phyloP scores from a whole-genome alignment of 2,888 invertebrate genomes.

The Cephus rjabovi region DNA sequence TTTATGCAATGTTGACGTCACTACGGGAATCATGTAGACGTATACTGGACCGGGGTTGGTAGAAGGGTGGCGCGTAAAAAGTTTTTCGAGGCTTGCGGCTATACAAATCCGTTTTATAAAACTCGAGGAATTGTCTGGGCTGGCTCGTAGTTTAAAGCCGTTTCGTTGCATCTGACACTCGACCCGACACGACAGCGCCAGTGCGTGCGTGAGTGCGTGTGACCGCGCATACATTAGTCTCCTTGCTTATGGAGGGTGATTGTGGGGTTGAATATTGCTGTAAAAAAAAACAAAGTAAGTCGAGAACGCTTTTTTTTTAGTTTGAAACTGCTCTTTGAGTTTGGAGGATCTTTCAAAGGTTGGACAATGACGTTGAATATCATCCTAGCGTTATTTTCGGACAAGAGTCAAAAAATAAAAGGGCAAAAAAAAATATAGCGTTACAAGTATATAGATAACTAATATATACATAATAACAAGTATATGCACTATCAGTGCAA shows the following conservation, averaged over 20 bases:
- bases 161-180: conserved; percentile 2
- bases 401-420: not conserved
- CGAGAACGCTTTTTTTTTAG: not conserved
- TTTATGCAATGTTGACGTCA: not conserved
- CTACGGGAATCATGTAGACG: not conserved
- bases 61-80: not conserved
- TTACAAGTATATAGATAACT: not conserved
- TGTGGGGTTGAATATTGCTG: not conserved
- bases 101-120: not conserved
- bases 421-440: not conserved
- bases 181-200: not conserved
- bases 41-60: not conserved
- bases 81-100: not conserved
- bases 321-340: not conserved
- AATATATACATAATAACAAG: too few species aligned
- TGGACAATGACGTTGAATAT: not conserved
- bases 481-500: not conserved
- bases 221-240: conserved; percentile 16
- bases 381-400: not conserved
- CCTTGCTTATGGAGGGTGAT: conserved; percentile 9
- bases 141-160: not conserved
- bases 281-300: not conserved
- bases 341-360: not conserved
- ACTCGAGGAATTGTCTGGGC: not conserved
- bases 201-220: conserved; percentile 9